Evolutionary conservation across 2,113 vertebrate species (phyloP).

Genomic region (Trichomycterus rosablanca): DNA sequence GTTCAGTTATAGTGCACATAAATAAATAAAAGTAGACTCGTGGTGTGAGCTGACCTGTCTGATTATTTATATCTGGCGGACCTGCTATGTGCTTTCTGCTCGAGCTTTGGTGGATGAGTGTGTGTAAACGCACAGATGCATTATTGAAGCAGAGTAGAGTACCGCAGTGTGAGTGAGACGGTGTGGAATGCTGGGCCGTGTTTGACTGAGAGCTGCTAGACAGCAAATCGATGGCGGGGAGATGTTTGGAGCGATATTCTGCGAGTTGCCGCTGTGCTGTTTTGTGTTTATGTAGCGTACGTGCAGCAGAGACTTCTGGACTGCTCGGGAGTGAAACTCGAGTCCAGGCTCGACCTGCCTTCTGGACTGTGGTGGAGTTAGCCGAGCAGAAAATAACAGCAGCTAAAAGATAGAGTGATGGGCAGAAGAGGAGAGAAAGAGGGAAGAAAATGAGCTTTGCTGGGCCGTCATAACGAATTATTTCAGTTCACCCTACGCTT

Average conservation of each 20-base stretch:
- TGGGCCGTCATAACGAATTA: slow-evolving; percentile 41
- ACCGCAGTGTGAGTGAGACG: slow-evolving; percentile 2
- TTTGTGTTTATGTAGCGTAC: not conserved
- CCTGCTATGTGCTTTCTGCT: too few relatives aligned
- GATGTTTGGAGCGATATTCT: slow-evolving; percentile 6
- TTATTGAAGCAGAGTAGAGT: slow-evolving; percentile 1
- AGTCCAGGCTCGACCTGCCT: slow-evolving; percentile 9
- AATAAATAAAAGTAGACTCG: too few relatives aligned
- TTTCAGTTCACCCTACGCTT: slow-evolving; percentile 33
- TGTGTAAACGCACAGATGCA: not conserved
- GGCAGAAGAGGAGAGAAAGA: not conserved
- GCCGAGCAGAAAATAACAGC: slow-evolving; percentile 29
- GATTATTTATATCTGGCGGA: too few relatives aligned
- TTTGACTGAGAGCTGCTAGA: slow-evolving; percentile 19
- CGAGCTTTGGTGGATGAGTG: not conserved
- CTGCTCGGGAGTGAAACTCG: not conserved
- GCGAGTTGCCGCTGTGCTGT: not conserved
- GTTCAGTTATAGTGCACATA: too few relatives aligned
- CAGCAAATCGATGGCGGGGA: slow-evolving; percentile 7
- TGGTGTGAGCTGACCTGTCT: too few relatives aligned
- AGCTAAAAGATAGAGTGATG: slow-evolving; percentile 8
- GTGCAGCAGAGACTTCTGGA: not conserved
- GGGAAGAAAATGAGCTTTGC: slow-evolving; percentile 1
- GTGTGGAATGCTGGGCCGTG: not conserved
- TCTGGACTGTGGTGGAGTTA: slow-evolving; percentile 16